Evolutionary conservation across 2,113 vertebrate genomes (phyloP), one percentile per base, ranked within the genome.

Genomic region (Oryzias woworae): DNA sequence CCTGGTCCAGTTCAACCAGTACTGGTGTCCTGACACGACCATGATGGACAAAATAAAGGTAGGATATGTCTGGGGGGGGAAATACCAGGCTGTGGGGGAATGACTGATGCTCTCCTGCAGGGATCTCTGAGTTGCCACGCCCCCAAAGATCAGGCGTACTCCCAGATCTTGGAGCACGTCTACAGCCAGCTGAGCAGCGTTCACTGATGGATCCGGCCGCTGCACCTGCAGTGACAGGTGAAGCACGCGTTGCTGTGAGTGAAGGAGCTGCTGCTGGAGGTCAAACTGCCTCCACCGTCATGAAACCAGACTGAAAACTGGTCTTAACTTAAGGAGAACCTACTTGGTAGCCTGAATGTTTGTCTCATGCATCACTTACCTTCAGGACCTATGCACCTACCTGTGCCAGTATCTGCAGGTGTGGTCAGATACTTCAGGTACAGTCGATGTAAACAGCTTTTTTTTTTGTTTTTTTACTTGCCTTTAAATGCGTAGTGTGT

Each of bases 1-100:
- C 84, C 82, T 96, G 2, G 93, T 98, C 78, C 92, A 93, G 52
- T 97, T 98, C 81, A 94, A 88, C 76, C 95, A 98, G 53, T 85
- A 89, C 53, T 98, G 97, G 97, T 95, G 87, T 48, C 94, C 93
- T 7, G 95, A 98, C 10, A 94, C 94, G 8, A 96, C 94, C 41
- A 95, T 96, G 84, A 80, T 98, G 69, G 96, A 98, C 72, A 98
- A 98, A 77, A 94, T 98, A 20, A 98, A 98, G 94, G 96, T 97
- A 60, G 48, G 45, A 28, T 0, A 15, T 3, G 47, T 48, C n/a
- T 20, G 17, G 20, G n/a, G 10, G 47, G 17, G 10, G 20, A 48
- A 17, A 5, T 22, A 7, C 16, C 10, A 31, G 23, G 45, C 7
- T 23, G 20, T n/a, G 24, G 47, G 16, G n/a, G 20, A 47, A 17